Conservation (phyloP, 2,113 vertebrate genomes). For the Corythornis madagascariensis region DNA sequence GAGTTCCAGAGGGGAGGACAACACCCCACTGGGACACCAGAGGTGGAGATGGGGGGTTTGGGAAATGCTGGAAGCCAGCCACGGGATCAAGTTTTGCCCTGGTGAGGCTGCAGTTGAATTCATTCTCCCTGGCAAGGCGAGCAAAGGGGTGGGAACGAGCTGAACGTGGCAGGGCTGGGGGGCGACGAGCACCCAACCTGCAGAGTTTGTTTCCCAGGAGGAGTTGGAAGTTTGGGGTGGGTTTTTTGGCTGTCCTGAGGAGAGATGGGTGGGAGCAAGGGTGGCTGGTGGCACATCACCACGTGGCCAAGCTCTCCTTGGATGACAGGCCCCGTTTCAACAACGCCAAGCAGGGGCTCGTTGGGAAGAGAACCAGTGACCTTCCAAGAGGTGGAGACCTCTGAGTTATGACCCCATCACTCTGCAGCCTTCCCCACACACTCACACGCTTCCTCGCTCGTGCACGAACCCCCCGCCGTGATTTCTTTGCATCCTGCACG, state of each 20-base stretch:
- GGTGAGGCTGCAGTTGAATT: background rate
- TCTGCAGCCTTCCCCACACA: background rate
- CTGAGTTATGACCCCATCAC: background rate
- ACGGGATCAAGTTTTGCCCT: background rate
- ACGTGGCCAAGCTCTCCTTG: fast-evolving
- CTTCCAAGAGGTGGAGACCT: slow-evolving; percentile 30
- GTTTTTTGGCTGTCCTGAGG: background rate
- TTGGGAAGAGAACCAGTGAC: background rate
- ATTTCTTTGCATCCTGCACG: slow-evolving; percentile 71
- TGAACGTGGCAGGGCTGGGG: background rate
- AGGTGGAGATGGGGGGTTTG: background rate
- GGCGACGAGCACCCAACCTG: background rate
- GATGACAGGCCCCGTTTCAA: background rate
- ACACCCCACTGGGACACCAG: background rate
- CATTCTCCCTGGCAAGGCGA: background rate
- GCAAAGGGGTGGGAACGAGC: background rate
- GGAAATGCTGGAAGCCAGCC: background rate
- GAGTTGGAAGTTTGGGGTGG: background rate
- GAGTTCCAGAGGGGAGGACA: background rate
- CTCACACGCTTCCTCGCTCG: background rate
- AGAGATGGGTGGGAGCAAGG: too few relatives aligned
- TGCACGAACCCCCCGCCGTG: slow-evolving; percentile 44
- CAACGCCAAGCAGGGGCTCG: background rate
- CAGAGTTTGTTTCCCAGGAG: background rate
- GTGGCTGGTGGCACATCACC: too few relatives aligned